phyloP scores from a whole-genome alignment of 2,888 invertebrate species.

The Galeruca laticollis region DNA sequence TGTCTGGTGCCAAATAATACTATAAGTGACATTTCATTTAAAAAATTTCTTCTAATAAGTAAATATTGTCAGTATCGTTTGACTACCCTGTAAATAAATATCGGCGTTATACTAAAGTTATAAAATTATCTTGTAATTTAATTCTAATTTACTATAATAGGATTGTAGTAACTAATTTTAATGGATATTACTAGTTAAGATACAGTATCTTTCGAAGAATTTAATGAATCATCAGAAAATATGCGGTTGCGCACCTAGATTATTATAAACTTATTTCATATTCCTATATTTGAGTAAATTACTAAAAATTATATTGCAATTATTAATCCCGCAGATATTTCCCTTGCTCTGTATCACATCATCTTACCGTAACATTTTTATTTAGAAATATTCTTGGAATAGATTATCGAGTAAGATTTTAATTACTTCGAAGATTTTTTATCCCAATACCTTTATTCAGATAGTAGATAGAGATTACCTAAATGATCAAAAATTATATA shows the following conservation, averaged over 20 bases:
- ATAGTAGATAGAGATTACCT: too few species aligned
- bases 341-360: too few species aligned
- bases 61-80: too few species aligned
- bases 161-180: neutral
- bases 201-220: constrained; percentile 21
- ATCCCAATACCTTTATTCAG: too few species aligned
- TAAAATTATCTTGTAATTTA: neutral
- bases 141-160: neutral
- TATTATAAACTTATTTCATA: neutral
- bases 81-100: neutral
- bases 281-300: constrained; percentile 9
- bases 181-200: neutral
- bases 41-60: too few species aligned
- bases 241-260: constrained; percentile 22
- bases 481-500: too few species aligned
- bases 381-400: too few species aligned
- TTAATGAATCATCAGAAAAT: constrained; percentile 23
- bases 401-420: too few species aligned
- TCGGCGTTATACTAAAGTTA: neutral
- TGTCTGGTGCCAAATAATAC: too few species aligned
- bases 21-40: too few species aligned
- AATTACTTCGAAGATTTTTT: too few species aligned
- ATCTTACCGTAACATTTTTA: too few species aligned
- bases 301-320: constrained; percentile 13
- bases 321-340: neutral